phyloP scores from a whole-genome alignment of 2,797 vertebrate species.

The Dipus sagitta region DNA sequence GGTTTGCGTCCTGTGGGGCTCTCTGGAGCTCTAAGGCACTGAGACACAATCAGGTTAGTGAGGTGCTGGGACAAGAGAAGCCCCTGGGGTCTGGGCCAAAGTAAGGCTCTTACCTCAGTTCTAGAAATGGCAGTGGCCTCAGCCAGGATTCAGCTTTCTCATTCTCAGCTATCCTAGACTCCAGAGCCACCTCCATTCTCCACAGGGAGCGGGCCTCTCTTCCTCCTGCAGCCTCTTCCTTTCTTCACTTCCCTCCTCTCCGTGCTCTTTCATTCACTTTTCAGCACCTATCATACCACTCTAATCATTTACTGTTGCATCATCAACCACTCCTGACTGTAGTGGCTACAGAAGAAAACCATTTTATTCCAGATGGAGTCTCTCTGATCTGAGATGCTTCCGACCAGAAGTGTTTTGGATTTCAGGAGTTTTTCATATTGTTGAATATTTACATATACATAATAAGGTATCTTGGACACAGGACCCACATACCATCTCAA shows the following conservation, averaged over 20 bases:
- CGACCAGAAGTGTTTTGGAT: not conserved
- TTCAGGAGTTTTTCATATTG: not conserved
- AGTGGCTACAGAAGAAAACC: not conserved
- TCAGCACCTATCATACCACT: not conserved
- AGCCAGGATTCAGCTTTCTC: not conserved
- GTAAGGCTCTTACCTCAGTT: not conserved
- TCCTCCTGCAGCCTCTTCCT: not conserved
- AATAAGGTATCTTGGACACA: not conserved
- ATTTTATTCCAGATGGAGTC: not conserved
- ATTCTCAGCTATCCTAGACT: not conserved
- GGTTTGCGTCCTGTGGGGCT: not conserved
- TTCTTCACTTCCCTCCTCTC: not conserved
- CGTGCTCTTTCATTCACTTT: not conserved
- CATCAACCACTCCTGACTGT: not conserved
- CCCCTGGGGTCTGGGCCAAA: not conserved
- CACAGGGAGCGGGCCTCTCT: not conserved
- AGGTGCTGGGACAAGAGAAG: not conserved
- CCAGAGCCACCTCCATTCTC: not conserved
- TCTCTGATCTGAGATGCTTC: not conserved
- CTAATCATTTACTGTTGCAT: not conserved
- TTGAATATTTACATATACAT: not conserved
- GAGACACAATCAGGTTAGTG: constrained; percentile 63
- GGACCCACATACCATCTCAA: not conserved
- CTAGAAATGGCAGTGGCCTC: constrained; percentile 45
- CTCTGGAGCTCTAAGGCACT: not conserved